These are phyloP conservation scores for Gambusia holbrooki DNA, from an alignment of 2,113 vertebrate species.

Conservation along the genomic window DNA sequence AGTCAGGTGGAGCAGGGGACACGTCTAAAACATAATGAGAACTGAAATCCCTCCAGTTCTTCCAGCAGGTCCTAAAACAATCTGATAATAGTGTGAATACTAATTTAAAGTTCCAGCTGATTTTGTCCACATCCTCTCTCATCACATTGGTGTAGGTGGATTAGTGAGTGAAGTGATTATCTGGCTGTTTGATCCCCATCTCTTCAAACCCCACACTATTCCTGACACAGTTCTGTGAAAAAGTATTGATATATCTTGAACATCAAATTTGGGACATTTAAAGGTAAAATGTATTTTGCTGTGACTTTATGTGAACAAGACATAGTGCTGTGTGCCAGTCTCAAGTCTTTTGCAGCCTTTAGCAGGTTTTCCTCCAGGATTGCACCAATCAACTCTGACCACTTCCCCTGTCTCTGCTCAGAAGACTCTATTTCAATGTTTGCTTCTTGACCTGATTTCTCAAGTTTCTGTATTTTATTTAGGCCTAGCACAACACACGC, in stretches of 20 bases:
- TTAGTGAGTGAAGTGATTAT: neutral
- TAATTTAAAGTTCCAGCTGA: neutral
- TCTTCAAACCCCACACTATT: neutral
- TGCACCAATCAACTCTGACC: neutral
- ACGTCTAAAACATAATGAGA: neutral
- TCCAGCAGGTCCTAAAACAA: neutral
- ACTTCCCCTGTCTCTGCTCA: neutral
- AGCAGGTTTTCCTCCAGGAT: neutral
- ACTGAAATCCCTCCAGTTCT: neutral
- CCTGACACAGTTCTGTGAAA: neutral
- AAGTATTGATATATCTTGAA: too few species aligned
- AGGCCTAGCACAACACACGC: too few species aligned
- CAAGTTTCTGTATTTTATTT: too few species aligned
- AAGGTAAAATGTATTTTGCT: too few species aligned
- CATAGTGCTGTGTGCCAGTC: too few species aligned
- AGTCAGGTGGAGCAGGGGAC: neutral
- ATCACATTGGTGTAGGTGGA: too few species aligned
- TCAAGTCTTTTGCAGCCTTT: neutral
- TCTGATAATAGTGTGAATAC: neutral
- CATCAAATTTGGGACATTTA: too few species aligned
- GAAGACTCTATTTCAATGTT: too few species aligned
- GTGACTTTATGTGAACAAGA: too few species aligned
- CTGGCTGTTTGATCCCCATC: neutral
- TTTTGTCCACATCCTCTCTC: neutral
- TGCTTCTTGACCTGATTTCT: too few species aligned